Conservation (phyloP, 2,888 invertebrate species). For the Netelia fuscicornis region DNA sequence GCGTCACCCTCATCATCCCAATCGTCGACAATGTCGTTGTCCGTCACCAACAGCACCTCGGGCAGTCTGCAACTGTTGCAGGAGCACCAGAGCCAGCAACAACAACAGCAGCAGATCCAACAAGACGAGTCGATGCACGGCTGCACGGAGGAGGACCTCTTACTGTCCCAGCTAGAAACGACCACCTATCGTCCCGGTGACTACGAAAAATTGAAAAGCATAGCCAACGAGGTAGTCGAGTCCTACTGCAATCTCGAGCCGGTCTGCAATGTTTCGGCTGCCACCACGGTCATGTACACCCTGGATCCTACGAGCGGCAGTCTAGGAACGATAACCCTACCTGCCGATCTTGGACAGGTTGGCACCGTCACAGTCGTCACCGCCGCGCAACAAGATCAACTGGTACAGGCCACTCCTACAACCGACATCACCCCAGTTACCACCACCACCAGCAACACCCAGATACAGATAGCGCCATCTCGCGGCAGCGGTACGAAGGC, state of each 20-base stretch:
- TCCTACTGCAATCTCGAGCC: conserved; percentile 90
- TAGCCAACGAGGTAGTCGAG: conserved; percentile 93
- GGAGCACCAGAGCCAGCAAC: conserved; percentile 81
- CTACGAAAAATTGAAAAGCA: conserved; percentile 93
- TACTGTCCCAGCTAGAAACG: conserved; percentile 89
- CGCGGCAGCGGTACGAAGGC: conserved; percentile 88
- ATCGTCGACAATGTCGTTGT: conserved; percentile 82
- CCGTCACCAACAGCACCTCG: conserved; percentile 75
- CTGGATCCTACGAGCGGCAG: conserved; percentile 83
- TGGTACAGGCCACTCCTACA: conserved; percentile 80
- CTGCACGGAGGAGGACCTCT: conserved; percentile 89
- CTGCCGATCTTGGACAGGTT: conserved; percentile 82
- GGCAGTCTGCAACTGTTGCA: conserved; percentile 75
- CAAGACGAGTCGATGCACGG: conserved; percentile 87
- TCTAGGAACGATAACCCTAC: conserved; percentile 82
- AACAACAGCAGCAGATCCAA: conserved; percentile 83
- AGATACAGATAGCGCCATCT: conserved; percentile 86
- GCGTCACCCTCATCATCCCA: conserved; percentile 80
- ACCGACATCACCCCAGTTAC: conserved; percentile 85
- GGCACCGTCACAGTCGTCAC: conserved; percentile 83
- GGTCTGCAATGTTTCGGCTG: conserved; percentile 82
- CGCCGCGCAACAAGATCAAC: conserved; percentile 78
- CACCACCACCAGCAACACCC: conserved; percentile 85
- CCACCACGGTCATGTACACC: conserved; percentile 84
- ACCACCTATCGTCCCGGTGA: conserved; percentile 89